Evolutionary conservation across 1,140 invertebrate species (phyloP), one percentile per base, ranked within the genome.

Genomic region (Notospermus geniculatus): DNA sequence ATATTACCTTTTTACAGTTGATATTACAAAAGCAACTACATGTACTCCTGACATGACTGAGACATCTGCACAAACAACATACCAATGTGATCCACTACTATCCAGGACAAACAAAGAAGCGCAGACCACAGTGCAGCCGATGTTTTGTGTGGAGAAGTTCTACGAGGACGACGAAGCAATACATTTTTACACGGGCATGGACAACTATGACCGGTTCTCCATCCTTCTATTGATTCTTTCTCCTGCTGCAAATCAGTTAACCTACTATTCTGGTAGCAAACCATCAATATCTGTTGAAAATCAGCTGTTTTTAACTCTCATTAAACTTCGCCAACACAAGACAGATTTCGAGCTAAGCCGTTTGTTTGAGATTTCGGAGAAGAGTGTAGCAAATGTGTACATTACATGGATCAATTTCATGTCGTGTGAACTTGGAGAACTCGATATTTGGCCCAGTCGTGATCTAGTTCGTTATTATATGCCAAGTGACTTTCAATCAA

Each of bases 161-260:
- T n/a, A n/a, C n/a, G n/a, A n/a, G n/a, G n/a, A n/a, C n/a, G 2
- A 82, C 83, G 17, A 87, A 82, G 58, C 43, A 22, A 45, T 66
- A 4, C 29, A 59, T n/a, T n/a, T n/a, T n/a, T n/a, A n/a, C n/a
- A n/a, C n/a, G n/a, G n/a, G n/a, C n/a, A n/a, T n/a, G n/a, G n/a
- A 29, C 2, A 54, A 46, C 17, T 62, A 63, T 36, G 22, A 27
- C 27, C 52, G 54, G 28, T 65, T 68, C 54, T 56, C 22, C 4
- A 55, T 62, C 57, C 57, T 65, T n/a, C 39, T 65, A 29, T 11
- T 28, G 15, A 59, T 19, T 36, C 63, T 63, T 9, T 62, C 61
- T 17, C 22, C 22, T n/a, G 50, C 29, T 52, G 64, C 54, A 30
- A 36, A 59, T 74, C 85, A 88, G 54, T 54, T 72, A 54, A 67